Base-by-base conservation (phyloP, 1,140 invertebrate genomes). In the Calliopsis andreniformis region DNA sequence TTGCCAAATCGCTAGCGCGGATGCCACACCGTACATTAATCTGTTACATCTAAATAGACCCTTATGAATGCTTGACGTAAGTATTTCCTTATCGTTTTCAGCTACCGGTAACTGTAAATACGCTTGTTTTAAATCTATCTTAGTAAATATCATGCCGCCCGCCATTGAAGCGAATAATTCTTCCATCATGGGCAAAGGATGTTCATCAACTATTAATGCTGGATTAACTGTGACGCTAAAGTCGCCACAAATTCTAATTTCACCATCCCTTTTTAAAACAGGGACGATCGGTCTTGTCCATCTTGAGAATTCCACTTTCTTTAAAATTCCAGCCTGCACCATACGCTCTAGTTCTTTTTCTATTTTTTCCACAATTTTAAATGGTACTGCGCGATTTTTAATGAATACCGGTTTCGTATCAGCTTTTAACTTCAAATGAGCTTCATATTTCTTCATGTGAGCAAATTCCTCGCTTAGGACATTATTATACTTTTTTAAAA, bases 31-130 rank as follows among this genome's bases (percentile, higher is more conserved):
- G 3, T 16, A 47, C 58, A 71, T 66, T 42, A 92, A 55, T 49
- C 87, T 76, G 25, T 72, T 90, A 77, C 81, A 88, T 62, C 75
- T 47, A 58, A 82, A 90, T 10, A 88, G 58, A 30, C 90, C 91
- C 45, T 81, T 14, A 32, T 61, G 63, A 10, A 56, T 68, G 23
- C 51, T 53, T 23, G 68, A 16, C 3, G 73, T 76, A 59, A 76
- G 30, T 59, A 63, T 51, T 2, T 49, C 10, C 25, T 16, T 16
- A n/a, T 23, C 47, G 0, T 51, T 2, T 61, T 68, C 43, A 8
- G 32, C 0, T 0, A 61, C 43, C n/a, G 2, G 2, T 18, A 71
- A 61, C 25, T 61, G 68, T 56, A 71, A 45, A 28, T 71, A 71
- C 3, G 25, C 25, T 28, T 71, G 55, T 3, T 6, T 1, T 10